A percentile compares a stretch with the other conserved stretches of the same genome.
Evolutionary conservation across 2,888 invertebrate genomes (phyloP).

Genomic region (Octonoba sinensis): DNA sequence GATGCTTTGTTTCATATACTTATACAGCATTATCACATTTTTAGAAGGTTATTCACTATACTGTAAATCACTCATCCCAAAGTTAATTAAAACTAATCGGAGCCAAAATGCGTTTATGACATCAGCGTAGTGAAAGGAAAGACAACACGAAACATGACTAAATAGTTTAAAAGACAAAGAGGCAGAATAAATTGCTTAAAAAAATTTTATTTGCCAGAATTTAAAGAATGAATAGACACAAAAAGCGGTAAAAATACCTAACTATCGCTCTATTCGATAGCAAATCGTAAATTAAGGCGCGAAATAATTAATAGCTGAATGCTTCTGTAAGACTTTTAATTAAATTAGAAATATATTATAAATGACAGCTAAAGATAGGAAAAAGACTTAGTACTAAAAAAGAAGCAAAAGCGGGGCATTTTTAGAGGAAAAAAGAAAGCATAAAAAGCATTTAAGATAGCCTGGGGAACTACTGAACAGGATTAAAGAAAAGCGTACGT

Average conservation of each 20-base stretch:
- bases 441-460: constrained; percentile 35
- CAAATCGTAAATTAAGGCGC: constrained; percentile 32
- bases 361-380: constrained; percentile 46
- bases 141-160: too few relatives aligned
- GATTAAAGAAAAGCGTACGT: constrained; percentile 6
- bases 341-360: constrained; percentile 53
- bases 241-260: not conserved
- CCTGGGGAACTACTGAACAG: constrained; percentile 21
- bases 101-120: too few relatives aligned
- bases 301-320: constrained; percentile 46
- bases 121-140: too few relatives aligned
- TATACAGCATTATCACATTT: too few relatives aligned
- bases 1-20: too few relatives aligned
- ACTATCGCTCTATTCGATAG: not conserved
- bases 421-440: not conserved
- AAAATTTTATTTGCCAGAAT: too few relatives aligned
- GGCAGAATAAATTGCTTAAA: too few relatives aligned
- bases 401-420: not conserved
- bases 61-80: too few relatives aligned
- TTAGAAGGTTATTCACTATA: too few relatives aligned
- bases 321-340: constrained; percentile 31
- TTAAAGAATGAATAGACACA: too few relatives aligned
- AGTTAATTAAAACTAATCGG: too few relatives aligned
- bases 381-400: constrained; percentile 9
- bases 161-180: too few relatives aligned